Conservation (phyloP, 2,113 vertebrate genomes). For the Salminus brasiliensis region DNA sequence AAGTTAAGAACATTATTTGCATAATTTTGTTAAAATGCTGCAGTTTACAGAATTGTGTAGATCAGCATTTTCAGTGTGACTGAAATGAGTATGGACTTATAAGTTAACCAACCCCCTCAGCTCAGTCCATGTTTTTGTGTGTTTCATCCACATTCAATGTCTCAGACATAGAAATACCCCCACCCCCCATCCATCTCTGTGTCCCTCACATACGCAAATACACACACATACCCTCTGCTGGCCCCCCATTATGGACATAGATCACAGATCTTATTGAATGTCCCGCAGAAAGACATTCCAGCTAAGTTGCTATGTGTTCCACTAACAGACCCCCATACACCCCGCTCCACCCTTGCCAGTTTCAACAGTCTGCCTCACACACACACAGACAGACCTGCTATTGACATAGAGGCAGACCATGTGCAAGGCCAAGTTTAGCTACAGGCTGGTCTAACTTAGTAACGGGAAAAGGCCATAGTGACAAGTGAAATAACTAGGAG, state of each 20-base stretch:
- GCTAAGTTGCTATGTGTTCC: constrained; percentile 61
- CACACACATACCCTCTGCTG: constrained; percentile 39
- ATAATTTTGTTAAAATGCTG: too few relatives aligned
- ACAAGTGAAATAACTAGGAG: too few relatives aligned
- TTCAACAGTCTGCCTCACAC: constrained; percentile 11
- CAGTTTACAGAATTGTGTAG: too few relatives aligned
- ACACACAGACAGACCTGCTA: constrained; percentile 10
- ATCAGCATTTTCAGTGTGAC: too few relatives aligned
- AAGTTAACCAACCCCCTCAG: neutral
- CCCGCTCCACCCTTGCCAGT: neutral
- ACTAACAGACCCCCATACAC: constrained; percentile 29
- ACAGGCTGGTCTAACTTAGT: neutral
- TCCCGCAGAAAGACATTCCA: constrained; percentile 58
- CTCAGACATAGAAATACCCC: neutral
- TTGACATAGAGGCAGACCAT: constrained; percentile 44
- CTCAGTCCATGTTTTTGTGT: neutral
- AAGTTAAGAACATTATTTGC: too few relatives aligned
- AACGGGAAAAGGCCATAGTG: too few relatives aligned
- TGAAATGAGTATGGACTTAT: too few relatives aligned
- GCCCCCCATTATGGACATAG: constrained; percentile 50
- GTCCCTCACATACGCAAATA: constrained; percentile 15
- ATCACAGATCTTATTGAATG: constrained; percentile 60
- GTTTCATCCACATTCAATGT: constrained; percentile 30
- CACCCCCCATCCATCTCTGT: neutral
- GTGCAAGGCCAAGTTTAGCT: constrained; percentile 67